Evolutionary conservation across 1,140 invertebrate species (phyloP).

Genomic region (Drosophila navojoa): DNA sequence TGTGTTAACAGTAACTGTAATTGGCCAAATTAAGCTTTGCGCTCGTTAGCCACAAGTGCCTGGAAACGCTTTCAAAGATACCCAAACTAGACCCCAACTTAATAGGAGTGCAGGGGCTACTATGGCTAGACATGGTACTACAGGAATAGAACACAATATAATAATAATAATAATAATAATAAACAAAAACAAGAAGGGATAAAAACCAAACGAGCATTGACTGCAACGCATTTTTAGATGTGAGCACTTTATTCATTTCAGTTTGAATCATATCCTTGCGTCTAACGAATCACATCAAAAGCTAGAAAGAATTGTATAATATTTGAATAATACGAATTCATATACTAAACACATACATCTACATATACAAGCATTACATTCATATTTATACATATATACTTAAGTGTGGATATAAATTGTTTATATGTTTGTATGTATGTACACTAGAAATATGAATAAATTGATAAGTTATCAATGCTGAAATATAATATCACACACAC

Average conservation of each 20-base stretch:
- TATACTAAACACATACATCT: slow-evolving; percentile 1
- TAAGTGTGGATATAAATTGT: slow-evolving; percentile 3
- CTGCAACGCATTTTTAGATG: slow-evolving; percentile 60
- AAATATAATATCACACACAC: slow-evolving; percentile 23
- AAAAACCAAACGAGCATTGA: slow-evolving; percentile 24
- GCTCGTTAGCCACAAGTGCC: slow-evolving; percentile 51
- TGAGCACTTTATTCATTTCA: slow-evolving; percentile 36
- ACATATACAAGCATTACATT: neutral
- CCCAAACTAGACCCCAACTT: neutral
- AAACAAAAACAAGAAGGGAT: too few relatives aligned
- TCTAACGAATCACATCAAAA: slow-evolving; percentile 51
- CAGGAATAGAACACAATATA: slow-evolving; percentile 51
- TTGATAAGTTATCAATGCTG: slow-evolving; percentile 34
- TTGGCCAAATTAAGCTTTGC: slow-evolving; percentile 29
- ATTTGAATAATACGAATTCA: slow-evolving; percentile 12
- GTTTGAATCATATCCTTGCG: slow-evolving; percentile 56
- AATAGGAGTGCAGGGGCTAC: neutral
- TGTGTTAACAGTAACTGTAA: slow-evolving; percentile 7
- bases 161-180: neutral
- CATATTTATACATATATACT: slow-evolving; percentile 13
- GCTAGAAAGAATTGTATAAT: slow-evolving; percentile 10
- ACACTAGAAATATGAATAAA: slow-evolving; percentile 11
- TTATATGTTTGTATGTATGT: slow-evolving; percentile 27
- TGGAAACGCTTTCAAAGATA: slow-evolving; percentile 46
- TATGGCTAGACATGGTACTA: slow-evolving; percentile 29